Percentiles rank a stretch among this genome's conserved stretches.
phyloP scores from a whole-genome alignment of 2,888 invertebrate species.

The Parnassius mnemosyne region DNA sequence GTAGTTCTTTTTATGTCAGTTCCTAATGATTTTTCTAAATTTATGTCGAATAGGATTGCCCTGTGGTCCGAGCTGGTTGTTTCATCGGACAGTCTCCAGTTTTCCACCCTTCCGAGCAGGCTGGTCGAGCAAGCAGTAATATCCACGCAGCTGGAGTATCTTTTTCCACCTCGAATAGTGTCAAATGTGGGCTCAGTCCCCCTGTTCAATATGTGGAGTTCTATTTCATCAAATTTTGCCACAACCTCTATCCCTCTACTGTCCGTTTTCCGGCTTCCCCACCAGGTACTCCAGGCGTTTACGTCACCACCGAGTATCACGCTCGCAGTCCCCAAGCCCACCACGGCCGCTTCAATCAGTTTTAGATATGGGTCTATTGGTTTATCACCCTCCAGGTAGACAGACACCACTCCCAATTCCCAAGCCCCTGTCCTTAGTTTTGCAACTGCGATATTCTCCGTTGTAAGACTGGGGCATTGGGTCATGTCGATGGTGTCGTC shows the following conservation, averaged over 20 bases:
- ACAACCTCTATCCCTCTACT: neutral
- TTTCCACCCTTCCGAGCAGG: neutral
- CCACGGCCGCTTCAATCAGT: too few species aligned
- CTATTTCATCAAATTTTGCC: neutral
- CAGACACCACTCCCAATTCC: too few species aligned
- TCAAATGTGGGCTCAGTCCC: neutral
- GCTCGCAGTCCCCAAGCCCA: too few species aligned
- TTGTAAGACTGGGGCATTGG: too few species aligned
- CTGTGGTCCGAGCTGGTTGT: neutral
- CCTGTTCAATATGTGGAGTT: neutral
- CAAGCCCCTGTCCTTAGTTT: too few species aligned
- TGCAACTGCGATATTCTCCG: too few species aligned
- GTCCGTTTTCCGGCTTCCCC: neutral
- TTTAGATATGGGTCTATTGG: too few species aligned
- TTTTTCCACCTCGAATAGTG: neutral
- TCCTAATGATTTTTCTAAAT: neutral
- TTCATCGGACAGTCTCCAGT: neutral
- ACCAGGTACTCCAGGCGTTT: too few species aligned
- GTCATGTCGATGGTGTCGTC: too few species aligned
- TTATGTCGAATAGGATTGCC: too few species aligned
- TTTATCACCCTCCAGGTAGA: too few species aligned
- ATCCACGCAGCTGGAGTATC: neutral
- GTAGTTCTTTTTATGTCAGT: constrained; percentile 2
- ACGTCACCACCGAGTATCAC: too few species aligned
- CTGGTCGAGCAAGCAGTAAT: neutral